Base-by-base conservation (phyloP, 1,140 invertebrate species). In the Euschistus heros region DNA sequence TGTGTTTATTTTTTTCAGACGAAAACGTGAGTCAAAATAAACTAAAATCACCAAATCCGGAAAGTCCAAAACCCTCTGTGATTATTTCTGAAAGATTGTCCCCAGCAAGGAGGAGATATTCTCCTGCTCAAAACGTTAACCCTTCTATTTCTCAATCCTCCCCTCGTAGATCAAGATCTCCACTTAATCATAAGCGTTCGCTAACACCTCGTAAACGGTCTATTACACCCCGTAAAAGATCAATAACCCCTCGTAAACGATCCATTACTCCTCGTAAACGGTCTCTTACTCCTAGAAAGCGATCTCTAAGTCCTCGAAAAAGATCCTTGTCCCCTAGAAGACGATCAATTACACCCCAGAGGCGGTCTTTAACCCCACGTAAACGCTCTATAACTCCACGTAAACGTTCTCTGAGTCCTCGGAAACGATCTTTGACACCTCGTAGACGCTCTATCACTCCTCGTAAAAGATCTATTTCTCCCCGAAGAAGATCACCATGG, bases 1-100 rank as follows among this genome's bases (percentile, higher is more conserved):
- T 18, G 6, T 52, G 10, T 26, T 57, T 57, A 26, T 24, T 57
- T 57, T 57, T 57, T 57, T 57, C 54, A 57, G 54, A 14, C 15
- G 15, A 22, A 18, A 20, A 18, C 10, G 5, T 50, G 10, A 50
- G 1, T 17, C 5, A 50, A 57, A 26, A 2, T 17, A 46, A 62
- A 62, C 17, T 6, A 24, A 64, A 44, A 54, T 44, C 63, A 2
- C 63, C 63, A 5, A 22, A 20, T 13, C 26, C 59, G 1, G 54
- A 57, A 26, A 57, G 54, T 14, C 42, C 30, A 18, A 52, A 24
- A 18, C n/a, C 54, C n/a, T 10, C 33, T 4, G n/a, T 24, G 0
- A 24, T 42, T 14, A 50, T 26, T 8, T 2, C 13, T 18, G 37
- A 33, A 7, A 65, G 37, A n/a, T n/a, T 20, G 15, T 55, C 54